Base-by-base conservation (phyloP, 2,797 vertebrate species). In the Psittacula echo region DNA sequence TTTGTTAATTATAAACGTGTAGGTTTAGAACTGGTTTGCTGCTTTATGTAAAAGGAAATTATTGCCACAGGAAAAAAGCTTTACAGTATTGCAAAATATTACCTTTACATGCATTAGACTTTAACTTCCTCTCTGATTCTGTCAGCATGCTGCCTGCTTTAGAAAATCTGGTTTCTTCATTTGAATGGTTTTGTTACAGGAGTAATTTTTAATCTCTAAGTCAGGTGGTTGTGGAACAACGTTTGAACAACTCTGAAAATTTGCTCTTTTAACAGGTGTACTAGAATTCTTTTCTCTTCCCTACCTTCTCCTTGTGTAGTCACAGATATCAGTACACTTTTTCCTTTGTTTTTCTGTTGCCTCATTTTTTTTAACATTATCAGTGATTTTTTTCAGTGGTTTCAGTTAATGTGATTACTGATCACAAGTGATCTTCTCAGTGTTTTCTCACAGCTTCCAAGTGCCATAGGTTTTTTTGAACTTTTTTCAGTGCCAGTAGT, bases 401-500 rank as follows among this genome's bases (percentile, higher is more conserved):
- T 89, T 32, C 27, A 65, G 0, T 73, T 80, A 58, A 5, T 47
- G 4, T 56, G 74, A 61, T 74, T 72, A 42, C 37, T 58, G 14
- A 56, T 87, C 47, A 75, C 34, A 89, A 65, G 34, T 65, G 47
- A 34, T 67, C 39, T 4, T 79, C 78, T 41, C 20, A 17, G 1
- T 32, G 68, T 81, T 92, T 88, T 53, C 48, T 87, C 48, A 65
- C 60, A 89, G 32, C 61, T 91, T 92, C 34, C n/a, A 83, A 85
- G 42, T 54, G 34, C 7, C 11, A 18, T 30, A 74, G 50, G 24
- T 24, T 61, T 85, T 17, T 65, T 70, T 70, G 51, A 72, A 87
- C 17, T n/a, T 26, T 81, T 94, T 92, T 66, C 54, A 51, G 51
- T 94, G 94, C 75, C 67, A 90, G 24, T 95, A 68, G 93, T 73